Evolutionary conservation across 2,888 invertebrate genomes (phyloP).

Genomic region (Lepidocyrtoides sp.): DNA sequence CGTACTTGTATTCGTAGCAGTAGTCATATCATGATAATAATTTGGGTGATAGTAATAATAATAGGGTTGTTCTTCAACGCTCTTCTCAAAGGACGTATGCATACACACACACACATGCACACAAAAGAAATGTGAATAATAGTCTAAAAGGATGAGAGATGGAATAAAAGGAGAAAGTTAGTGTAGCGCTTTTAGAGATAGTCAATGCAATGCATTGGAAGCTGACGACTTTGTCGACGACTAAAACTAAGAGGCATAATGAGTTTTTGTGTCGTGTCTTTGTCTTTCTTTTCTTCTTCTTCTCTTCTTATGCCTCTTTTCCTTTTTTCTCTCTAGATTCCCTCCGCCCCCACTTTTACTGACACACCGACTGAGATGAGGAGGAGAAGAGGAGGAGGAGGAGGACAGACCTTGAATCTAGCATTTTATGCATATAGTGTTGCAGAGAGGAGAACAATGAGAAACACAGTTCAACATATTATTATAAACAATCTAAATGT

Average conservation of each 20-base stretch:
- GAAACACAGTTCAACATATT: not conserved
- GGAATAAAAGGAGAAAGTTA: conserved; percentile 38
- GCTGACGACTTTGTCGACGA: conserved; percentile 1
- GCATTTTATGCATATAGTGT: conserved; percentile 9
- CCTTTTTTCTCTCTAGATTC: not conserved
- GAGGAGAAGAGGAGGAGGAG: not conserved
- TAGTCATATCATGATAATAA: conserved; percentile 24
- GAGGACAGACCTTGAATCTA: conserved; percentile 53
- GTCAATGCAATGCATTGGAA: not conserved
- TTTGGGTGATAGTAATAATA: conserved; percentile 62
- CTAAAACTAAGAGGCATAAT: conserved; percentile 52
- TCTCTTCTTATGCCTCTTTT: conserved; percentile 11
- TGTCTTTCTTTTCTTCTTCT: conserved; percentile 57
- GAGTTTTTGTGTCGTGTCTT: conserved; percentile 62
- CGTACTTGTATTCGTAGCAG: not conserved
- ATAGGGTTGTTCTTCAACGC: conserved; percentile 43
- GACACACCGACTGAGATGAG: not conserved
- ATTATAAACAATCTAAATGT: not conserved
- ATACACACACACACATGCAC: not conserved
- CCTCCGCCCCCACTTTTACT: not conserved
- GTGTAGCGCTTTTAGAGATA: conserved; percentile 1
- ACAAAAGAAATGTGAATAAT: not conserved
- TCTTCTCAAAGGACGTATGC: not conserved
- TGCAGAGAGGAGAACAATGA: not conserved
- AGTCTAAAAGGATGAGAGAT: conserved; percentile 30